Conservation (phyloP, 2,113 vertebrate genomes). For the Chaetorhynchus papuensis region DNA sequence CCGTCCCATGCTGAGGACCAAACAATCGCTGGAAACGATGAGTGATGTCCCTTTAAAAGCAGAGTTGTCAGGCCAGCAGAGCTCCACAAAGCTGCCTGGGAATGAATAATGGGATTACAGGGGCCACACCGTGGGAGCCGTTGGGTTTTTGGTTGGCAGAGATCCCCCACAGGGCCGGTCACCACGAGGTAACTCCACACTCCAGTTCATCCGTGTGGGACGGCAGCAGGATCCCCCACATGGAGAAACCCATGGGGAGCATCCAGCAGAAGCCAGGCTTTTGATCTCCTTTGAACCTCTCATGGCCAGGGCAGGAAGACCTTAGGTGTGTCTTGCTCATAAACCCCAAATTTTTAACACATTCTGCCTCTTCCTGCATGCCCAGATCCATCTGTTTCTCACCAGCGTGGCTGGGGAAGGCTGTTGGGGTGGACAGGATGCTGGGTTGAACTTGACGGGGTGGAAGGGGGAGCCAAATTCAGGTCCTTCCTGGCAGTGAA, state of each 20-base stretch:
- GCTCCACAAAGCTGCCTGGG: not conserved
- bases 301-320: not conserved
- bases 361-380: not conserved
- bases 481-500: not conserved
- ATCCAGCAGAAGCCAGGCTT: not conserved
- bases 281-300: not conserved
- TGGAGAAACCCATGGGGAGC: not conserved
- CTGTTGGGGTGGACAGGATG: not conserved
- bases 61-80: not conserved
- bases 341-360: not conserved
- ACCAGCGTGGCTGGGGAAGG: accelerated
- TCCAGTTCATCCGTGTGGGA: not conserved
- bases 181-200: not conserved
- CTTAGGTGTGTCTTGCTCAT: not conserved
- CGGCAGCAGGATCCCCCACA: not conserved
- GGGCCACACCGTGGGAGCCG: accelerated
- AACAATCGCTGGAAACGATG: not conserved
- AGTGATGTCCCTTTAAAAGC: not conserved
- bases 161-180: not conserved
- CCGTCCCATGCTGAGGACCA: accelerated
- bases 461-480: not conserved
- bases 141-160: not conserved
- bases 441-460: not conserved
- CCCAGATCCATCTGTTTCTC: not conserved
- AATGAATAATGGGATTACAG: not conserved